phyloP scores from a whole-genome alignment of 2,113 vertebrate species.

The Pseudolaguvia tuberculata region DNA sequence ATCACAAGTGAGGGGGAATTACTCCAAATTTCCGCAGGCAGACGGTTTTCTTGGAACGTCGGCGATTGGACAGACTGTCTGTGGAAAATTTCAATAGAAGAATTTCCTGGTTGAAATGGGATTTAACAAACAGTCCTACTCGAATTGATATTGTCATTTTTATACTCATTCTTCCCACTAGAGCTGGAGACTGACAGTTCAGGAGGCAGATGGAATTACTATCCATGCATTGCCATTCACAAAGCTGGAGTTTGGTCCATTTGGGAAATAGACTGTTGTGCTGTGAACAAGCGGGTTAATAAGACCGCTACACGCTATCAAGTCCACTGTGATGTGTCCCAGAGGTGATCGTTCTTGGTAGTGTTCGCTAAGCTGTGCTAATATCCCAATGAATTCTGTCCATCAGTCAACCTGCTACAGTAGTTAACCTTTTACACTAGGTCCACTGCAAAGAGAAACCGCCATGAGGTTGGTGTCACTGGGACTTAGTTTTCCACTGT shows the following conservation, averaged over 20 bases:
- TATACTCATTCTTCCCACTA: not conserved
- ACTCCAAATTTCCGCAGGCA: not conserved
- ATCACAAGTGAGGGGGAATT: not conserved
- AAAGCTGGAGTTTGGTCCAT: not conserved
- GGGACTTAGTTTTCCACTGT: conserved; percentile 2
- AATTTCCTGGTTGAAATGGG: not conserved
- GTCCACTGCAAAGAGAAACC: conserved; percentile 44
- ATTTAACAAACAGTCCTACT: not conserved
- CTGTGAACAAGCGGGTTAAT: conserved; percentile 17
- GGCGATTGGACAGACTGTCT: not conserved
- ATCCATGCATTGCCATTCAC: conserved; percentile 16
- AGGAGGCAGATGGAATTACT: conserved; percentile 1
- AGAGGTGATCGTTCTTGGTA: conserved; percentile 29
- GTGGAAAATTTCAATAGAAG: not conserved
- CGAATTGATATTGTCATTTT: not conserved
- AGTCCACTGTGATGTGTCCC: conserved; percentile 13
- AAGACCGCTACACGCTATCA: conserved; percentile 9
- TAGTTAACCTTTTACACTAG: conserved; percentile 42
- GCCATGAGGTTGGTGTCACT: conserved; percentile 45
- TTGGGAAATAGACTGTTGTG: conserved; percentile 6
- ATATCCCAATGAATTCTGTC: conserved; percentile 29
- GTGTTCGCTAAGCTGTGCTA: conserved; percentile 28
- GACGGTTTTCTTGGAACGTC: too few relatives aligned
- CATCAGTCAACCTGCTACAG: conserved; percentile 22
- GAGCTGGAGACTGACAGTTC: not conserved